Percentiles rank a stretch among this genome's conserved stretches.
These are phyloP conservation scores for Forbesichthys agassizii DNA, from an alignment of 2,113 vertebrate species.

Conservation along the genomic window DNA sequence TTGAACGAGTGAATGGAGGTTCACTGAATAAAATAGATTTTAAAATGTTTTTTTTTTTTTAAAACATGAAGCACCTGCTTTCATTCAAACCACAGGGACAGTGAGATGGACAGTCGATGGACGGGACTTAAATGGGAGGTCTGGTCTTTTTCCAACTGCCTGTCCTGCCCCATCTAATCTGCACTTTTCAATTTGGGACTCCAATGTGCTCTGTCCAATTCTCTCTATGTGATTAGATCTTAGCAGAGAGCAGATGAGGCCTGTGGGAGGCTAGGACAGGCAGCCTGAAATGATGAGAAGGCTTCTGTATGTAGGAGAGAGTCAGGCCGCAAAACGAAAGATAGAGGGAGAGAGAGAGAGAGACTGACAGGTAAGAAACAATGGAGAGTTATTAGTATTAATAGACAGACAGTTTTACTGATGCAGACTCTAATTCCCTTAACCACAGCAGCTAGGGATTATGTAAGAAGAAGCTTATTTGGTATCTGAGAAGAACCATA, in stretches of 20 bases:
- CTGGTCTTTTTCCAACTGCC: constrained; percentile 19
- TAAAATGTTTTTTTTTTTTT: too few species aligned
- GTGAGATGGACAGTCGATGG: not conserved
- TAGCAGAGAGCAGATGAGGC: constrained; percentile 30
- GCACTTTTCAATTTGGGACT: constrained; percentile 21
- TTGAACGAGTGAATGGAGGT: not conserved
- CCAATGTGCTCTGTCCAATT: not conserved
- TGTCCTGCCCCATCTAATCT: constrained; percentile 27
- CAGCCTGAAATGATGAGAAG: not conserved
- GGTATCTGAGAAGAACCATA: too few species aligned
- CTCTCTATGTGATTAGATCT: constrained; percentile 22
- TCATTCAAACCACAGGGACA: not conserved
- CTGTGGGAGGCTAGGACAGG: not conserved
- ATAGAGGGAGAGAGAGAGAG: not conserved
- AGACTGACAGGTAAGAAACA: not conserved
- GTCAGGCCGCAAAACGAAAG: not conserved
- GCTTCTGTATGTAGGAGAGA: not conserved
- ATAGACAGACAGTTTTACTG: too few species aligned
- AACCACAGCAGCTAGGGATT: too few species aligned
- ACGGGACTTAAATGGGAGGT: constrained; percentile 4
- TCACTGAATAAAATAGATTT: not conserved
- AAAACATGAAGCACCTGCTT: constrained; percentile 26
- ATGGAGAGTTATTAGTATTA: not conserved
- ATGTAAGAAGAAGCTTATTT: too few species aligned
- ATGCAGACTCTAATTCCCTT: too few species aligned